Conservation (phyloP, 2,113 vertebrate species). For the Eretmochelys imbricata region DNA sequence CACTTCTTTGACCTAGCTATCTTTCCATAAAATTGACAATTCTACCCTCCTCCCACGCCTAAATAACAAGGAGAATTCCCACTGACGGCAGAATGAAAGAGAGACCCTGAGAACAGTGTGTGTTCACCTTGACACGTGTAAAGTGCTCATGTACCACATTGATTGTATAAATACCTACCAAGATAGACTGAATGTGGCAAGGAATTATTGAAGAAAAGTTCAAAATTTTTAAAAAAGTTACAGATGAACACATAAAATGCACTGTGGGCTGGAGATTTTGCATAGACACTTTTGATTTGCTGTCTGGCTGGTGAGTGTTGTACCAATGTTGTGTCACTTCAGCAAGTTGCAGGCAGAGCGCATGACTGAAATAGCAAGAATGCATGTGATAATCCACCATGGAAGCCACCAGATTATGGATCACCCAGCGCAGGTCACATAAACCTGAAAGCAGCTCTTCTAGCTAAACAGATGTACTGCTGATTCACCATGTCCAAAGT, state of each 20-base stretch:
- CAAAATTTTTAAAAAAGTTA: not conserved
- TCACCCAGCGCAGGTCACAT: not conserved
- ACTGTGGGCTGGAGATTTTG: not conserved
- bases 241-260: not conserved
- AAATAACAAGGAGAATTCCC: not conserved
- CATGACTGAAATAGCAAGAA: not conserved
- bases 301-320: not conserved
- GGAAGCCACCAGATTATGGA: not conserved
- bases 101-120: rapidly evolving
- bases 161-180: not conserved
- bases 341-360: not conserved
- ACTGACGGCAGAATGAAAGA: not conserved
- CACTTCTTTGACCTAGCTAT: not conserved
- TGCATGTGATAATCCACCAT: not conserved
- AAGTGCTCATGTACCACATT: not conserved
- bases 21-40: not conserved
- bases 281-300: not conserved
- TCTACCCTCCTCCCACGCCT: not conserved
- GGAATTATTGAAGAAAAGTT: not conserved
- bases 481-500: not conserved
- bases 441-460: not conserved
- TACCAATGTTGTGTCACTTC: not conserved
- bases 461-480: not conserved
- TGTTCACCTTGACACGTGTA: not conserved
- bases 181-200: not conserved